These are phyloP conservation scores for Eupleurogrammus muticus DNA, from an alignment of 2,797 vertebrate genomes.

Conservation along the genomic window DNA sequence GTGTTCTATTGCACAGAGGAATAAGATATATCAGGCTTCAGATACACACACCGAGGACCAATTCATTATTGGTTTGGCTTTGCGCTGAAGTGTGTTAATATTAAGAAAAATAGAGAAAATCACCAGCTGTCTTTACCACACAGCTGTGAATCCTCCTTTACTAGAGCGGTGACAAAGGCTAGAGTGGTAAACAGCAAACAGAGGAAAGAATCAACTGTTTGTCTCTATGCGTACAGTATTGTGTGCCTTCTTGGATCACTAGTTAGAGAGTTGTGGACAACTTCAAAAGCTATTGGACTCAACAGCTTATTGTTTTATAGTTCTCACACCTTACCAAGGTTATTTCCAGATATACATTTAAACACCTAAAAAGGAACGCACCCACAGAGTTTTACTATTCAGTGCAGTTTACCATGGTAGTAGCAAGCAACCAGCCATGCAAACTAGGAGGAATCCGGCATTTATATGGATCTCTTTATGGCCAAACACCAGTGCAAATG, in stretches of 20 bases:
- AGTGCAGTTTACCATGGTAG: constrained; percentile 12
- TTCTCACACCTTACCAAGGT: neutral
- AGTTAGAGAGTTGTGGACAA: neutral
- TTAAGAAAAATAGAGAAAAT: too few species aligned
- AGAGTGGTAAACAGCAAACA: too few species aligned
- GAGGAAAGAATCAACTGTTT: too few species aligned
- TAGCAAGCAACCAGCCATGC: constrained; percentile 32
- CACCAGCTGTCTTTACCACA: neutral
- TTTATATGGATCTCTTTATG: constrained; percentile 8
- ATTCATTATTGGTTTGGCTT: too few species aligned
- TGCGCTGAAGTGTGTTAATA: too few species aligned
- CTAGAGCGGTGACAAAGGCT: neutral
- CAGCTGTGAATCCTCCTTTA: neutral
- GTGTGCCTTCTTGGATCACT: neutral
- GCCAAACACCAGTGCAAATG: constrained; percentile 2
- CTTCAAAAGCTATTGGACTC: neutral
- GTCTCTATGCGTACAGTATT: too few species aligned
- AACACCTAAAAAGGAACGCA: neutral
- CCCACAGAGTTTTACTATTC: constrained; percentile 5
- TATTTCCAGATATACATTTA: neutral
- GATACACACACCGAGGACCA: too few species aligned
- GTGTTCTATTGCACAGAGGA: too few species aligned
- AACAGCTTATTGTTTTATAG: neutral
- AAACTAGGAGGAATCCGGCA: neutral
- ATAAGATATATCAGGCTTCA: too few species aligned